phyloP scores from a whole-genome alignment of 2,888 invertebrate species.

The Lathronympha strigana region DNA sequence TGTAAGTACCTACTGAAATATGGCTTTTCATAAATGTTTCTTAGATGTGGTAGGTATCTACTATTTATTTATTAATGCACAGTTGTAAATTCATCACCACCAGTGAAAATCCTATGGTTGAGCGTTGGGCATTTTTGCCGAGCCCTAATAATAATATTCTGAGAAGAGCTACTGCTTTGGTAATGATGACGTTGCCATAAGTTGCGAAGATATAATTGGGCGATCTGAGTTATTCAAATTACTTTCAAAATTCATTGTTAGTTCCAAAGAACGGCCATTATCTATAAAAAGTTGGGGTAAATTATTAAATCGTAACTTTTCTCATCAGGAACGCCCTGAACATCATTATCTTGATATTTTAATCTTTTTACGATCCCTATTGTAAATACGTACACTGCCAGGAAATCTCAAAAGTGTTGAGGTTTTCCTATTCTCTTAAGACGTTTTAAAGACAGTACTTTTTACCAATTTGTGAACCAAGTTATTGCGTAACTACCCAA shows the following conservation, averaged over 20 bases:
- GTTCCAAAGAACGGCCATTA: conserved; percentile 42
- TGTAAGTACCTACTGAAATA: too few relatives aligned
- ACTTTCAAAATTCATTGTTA: conserved; percentile 41
- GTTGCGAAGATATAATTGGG: conserved; percentile 41
- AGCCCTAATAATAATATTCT: not conserved
- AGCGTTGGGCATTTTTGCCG: not conserved
- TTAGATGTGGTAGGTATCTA: too few relatives aligned
- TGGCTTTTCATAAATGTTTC: too few relatives aligned
- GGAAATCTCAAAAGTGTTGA: not conserved
- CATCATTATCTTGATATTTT: conserved; percentile 55
- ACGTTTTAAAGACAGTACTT: not conserved
- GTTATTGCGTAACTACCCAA: too few relatives aligned
- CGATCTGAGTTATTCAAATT: conserved; percentile 41
- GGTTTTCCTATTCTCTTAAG: not conserved
- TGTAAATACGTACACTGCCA: conserved; percentile 12
- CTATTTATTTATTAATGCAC: too few relatives aligned
- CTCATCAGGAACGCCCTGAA: conserved; percentile 55
- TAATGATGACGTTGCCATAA: conserved; percentile 40
- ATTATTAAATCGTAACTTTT: conserved; percentile 62
- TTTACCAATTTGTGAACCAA: too few relatives aligned
- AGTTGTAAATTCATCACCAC: too few relatives aligned
- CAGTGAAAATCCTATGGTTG: too few relatives aligned
- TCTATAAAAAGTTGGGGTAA: conserved; percentile 55
- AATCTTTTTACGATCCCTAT: conserved; percentile 47
- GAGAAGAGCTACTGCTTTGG: conserved; percentile 9